Base-by-base conservation (phyloP, 1,140 invertebrate species). In the Calliphora vicina region DNA sequence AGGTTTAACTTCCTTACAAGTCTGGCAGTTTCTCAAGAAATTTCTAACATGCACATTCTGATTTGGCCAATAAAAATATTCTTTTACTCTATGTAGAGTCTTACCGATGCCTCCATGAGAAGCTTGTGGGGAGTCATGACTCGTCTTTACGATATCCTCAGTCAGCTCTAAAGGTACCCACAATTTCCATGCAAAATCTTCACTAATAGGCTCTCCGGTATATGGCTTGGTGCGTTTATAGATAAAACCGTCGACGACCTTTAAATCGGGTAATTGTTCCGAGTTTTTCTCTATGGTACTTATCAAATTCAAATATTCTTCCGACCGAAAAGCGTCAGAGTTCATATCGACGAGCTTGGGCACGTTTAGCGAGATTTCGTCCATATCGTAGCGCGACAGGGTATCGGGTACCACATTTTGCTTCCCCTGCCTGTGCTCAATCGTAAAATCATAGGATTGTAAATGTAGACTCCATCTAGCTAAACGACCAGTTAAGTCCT, bases 21-120 rank as follows among this genome's bases (percentile, higher is more conserved):
- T 57, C 4, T 76, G 27, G 27, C 73, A 76, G 4, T 17, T 42
- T 35, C 13, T 42, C 2, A 76, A 15, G 15, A n/a, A 76, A 42
- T 76, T n/a, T n/a, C n/a, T 76, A 6, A 74, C 15, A 5, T 74
- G 26, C 2, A 20, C 29, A 8, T 17, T 35, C 29, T n/a, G 15
- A n/a, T 76, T 35, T n/a, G 73, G 73, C 27, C 73, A 76, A 42
- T 35, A 35, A 42, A 76, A 76, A 42, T 42, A 35, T 42, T n/a
- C 15, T 15, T 23, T 67, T 35, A 76, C 29, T 15, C 25, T 76
- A 17, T 35, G 8, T n/a, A 76, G 29, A 1, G 73, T 76, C 6
- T 76, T 76, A 13, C 25, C 15, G 15, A 76, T n/a, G 5, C 73
- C 73, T 1, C 73, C 73, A 35, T 76, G 73, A 17, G 27, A 35